A percentile compares a stretch with the other conserved stretches of the same genome.
Conservation (phyloP, 2,113 vertebrate species). For the Tringa solitaria region DNA sequence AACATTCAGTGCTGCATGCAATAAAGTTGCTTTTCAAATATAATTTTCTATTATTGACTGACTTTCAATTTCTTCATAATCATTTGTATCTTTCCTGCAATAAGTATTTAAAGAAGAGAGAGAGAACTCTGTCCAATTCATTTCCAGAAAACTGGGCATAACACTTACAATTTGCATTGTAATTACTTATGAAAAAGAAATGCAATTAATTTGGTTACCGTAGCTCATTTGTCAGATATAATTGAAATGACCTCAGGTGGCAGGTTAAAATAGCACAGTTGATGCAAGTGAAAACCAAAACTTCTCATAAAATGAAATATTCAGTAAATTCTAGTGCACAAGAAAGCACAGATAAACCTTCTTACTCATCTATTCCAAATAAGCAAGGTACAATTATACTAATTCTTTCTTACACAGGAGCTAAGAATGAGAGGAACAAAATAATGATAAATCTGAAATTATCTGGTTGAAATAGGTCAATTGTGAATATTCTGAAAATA, state of each 20-base stretch:
- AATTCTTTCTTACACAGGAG: not conserved
- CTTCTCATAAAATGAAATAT: not conserved
- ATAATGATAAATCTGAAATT: not conserved
- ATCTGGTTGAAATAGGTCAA: not conserved
- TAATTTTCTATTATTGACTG: slow-evolving; percentile 41
- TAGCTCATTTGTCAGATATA: slow-evolving; percentile 69
- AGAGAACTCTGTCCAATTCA: not conserved
- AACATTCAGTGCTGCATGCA: not conserved
- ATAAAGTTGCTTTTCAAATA: slow-evolving; percentile 20
- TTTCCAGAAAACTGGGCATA: slow-evolving; percentile 58
- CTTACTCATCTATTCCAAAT: not conserved
- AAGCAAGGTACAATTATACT: not conserved
- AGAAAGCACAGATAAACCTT: not conserved
- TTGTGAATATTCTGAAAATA: not conserved
- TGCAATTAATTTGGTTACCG: slow-evolving; percentile 58
- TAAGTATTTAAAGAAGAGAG: not conserved
- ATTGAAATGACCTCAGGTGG: slow-evolving; percentile 72
- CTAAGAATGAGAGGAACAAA: not conserved
- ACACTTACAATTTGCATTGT: slow-evolving; percentile 65
- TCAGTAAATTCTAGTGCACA: not conserved
- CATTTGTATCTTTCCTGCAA: slow-evolving; percentile 44
- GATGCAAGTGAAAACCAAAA: slow-evolving; percentile 38
- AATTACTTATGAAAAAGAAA: slow-evolving; percentile 65
- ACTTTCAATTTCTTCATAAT: slow-evolving; percentile 46
- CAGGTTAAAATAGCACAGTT: slow-evolving; percentile 60